These are phyloP conservation scores for Hemaris fuciformis DNA, from an alignment of 2,888 invertebrate genomes.

Conservation along the genomic window DNA sequence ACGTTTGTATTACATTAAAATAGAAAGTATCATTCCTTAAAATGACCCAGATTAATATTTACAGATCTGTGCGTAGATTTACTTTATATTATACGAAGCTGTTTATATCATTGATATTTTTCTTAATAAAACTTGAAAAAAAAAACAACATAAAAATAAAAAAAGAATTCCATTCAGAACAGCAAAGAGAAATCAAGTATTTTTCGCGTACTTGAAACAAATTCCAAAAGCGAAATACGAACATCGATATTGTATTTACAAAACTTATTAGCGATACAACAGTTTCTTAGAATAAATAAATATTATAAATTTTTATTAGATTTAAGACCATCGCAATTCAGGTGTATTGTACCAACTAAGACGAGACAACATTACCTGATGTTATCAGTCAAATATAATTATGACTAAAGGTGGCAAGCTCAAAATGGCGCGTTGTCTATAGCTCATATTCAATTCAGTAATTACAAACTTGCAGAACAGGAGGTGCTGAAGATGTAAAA, in stretches of 20 bases:
- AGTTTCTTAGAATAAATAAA: slow-evolving; percentile 3
- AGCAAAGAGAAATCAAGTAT: not conserved
- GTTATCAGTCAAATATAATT: too few relatives aligned
- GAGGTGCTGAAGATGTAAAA: too few relatives aligned
- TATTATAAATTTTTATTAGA: too few relatives aligned
- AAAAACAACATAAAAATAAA: too few relatives aligned
- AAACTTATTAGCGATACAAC: slow-evolving; percentile 20
- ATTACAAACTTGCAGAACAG: too few relatives aligned
- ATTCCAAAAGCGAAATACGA: not conserved
- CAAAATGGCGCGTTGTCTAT: too few relatives aligned
- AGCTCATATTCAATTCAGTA: too few relatives aligned
- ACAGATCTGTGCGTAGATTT: not conserved
- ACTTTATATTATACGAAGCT: not conserved
- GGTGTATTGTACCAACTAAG: too few relatives aligned
- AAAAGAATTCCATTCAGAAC: not conserved
- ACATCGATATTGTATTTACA: not conserved
- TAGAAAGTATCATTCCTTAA: not conserved
- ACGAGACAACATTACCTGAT: too few relatives aligned
- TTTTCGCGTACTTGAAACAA: not conserved
- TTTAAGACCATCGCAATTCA: not conserved
- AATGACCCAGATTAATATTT: not conserved
- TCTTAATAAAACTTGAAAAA: not conserved
- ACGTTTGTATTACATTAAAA: too few relatives aligned
- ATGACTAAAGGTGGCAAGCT: too few relatives aligned
- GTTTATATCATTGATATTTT: not conserved